Percentiles rank a stretch among this genome's conserved stretches.
Evolutionary conservation across 2,113 vertebrate genomes (phyloP).

Genomic region (Saimiri boliviensis): DNA sequence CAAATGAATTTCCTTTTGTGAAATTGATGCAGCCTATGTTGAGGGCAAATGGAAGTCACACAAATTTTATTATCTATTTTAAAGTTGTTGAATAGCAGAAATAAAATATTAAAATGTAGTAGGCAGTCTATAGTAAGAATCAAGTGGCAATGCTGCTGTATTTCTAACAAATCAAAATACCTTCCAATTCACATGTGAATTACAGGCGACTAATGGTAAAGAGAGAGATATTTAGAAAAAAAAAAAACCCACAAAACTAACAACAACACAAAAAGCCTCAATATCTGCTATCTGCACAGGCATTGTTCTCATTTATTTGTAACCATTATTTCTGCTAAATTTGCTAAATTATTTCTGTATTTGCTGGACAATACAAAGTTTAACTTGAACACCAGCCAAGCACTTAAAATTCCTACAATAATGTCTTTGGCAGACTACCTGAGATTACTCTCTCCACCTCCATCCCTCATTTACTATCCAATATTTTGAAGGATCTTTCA

Average conservation of each 20-base stretch:
- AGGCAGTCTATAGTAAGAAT: background rate
- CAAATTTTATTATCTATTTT: background rate
- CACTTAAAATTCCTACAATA: background rate
- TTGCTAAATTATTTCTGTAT: too few relatives aligned
- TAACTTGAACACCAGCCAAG: background rate
- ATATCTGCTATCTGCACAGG: background rate
- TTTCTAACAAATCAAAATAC: conserved; percentile 3
- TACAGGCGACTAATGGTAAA: background rate
- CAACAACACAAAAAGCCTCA: too few relatives aligned
- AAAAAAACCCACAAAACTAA: background rate
- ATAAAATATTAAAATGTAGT: conserved; percentile 28
- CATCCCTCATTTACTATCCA: background rate
- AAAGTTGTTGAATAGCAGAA: background rate
- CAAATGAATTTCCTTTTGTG: background rate
- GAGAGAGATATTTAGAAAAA: background rate
- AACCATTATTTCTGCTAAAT: background rate
- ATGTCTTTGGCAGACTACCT: background rate
- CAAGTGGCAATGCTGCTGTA: background rate
- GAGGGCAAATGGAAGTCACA: background rate
- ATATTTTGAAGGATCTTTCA: background rate
- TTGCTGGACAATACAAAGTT: background rate
- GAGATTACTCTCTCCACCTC: background rate
- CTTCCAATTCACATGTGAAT: background rate
- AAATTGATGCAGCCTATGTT: background rate
- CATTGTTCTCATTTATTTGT: background rate